Conservation (phyloP, 2,113 vertebrate genomes). For the Halichoeres trimaculatus region DNA sequence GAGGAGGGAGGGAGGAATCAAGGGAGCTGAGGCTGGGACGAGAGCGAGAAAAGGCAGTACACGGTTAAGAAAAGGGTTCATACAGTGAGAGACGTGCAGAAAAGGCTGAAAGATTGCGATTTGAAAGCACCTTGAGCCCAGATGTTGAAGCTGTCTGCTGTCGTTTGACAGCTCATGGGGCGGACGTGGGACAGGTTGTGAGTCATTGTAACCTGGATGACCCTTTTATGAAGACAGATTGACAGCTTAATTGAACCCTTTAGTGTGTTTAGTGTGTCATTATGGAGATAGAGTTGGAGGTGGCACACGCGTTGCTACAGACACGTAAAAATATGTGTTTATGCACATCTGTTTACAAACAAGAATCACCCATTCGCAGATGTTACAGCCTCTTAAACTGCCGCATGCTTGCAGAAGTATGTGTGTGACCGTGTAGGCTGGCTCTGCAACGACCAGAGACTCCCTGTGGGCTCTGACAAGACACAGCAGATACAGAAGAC, state of each 20-base stretch:
- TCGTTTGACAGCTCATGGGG: slow-evolving; percentile 41
- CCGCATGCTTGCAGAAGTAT: slow-evolving; percentile 21
- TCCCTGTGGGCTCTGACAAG: slow-evolving; percentile 52
- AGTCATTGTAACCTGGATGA: slow-evolving; percentile 45
- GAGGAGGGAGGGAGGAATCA: slow-evolving; percentile 42
- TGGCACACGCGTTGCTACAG: background rate
- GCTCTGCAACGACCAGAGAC: slow-evolving; percentile 53
- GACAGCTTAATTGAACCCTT: slow-evolving; percentile 11
- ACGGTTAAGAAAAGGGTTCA: slow-evolving; percentile 17
- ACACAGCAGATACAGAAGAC: slow-evolving; percentile 48
- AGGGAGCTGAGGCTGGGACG: slow-evolving; percentile 33
- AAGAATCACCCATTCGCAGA: slow-evolving; percentile 13
- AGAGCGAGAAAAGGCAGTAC: slow-evolving; percentile 33
- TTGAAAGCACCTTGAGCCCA: slow-evolving; percentile 71
- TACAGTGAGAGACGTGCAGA: slow-evolving; percentile 4
- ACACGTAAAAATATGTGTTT: slow-evolving; percentile 4
- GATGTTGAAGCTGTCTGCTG: slow-evolving; percentile 62
- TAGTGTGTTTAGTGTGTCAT: background rate
- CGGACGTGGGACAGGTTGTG: slow-evolving; percentile 18
- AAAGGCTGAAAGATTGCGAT: slow-evolving; percentile 13
- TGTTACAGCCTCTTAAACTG: slow-evolving; percentile 13
- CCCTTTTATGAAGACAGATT: slow-evolving; percentile 16
- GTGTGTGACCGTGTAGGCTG: slow-evolving; percentile 6
- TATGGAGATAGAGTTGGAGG: background rate
- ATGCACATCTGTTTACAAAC: slow-evolving; percentile 6